A percentile compares a stretch with the other conserved stretches of the same genome.
Conservation (phyloP, 2,888 invertebrate genomes). For the Encarsia formosa region DNA sequence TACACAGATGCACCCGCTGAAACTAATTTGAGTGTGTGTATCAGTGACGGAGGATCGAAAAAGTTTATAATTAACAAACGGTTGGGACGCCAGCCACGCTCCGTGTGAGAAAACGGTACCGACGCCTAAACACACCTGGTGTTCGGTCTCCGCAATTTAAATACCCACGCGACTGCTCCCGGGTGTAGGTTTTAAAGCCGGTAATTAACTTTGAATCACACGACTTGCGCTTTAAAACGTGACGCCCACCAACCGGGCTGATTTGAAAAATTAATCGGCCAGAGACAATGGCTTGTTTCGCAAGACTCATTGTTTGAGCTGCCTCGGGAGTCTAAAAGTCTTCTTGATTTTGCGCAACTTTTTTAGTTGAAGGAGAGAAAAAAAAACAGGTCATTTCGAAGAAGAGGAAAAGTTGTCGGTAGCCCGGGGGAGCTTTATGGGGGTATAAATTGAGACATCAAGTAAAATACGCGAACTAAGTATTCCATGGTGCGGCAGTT, state of each 20-base stretch:
- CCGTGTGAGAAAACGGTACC: too few species aligned
- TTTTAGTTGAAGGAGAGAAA: too few species aligned
- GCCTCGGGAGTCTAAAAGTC: too few species aligned
- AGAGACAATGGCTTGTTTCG: conserved; percentile 16
- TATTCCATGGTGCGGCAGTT: conserved; percentile 12
- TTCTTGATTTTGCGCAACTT: too few species aligned
- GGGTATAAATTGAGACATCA: conserved; percentile 23
- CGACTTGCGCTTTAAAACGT: neutral
- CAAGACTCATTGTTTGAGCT: too few species aligned
- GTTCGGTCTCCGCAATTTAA: conserved; percentile 16
- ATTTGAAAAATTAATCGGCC: conserved; percentile 1
- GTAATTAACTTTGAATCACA: conserved; percentile 27
- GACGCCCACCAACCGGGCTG: neutral
- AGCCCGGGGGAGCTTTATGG: conserved; percentile 12
- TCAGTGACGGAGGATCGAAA: conserved; percentile 17
- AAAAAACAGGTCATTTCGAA: too few species aligned
- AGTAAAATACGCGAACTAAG: conserved; percentile 1
- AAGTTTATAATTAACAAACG: conserved; percentile 26
- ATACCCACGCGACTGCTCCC: neutral
- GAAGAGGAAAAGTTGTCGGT: too few species aligned
- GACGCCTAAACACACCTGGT: too few species aligned
- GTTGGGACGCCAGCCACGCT: too few species aligned
- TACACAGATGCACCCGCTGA: too few species aligned
- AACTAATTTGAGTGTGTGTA: too few species aligned
- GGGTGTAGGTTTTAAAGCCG: conserved; percentile 13